Base-by-base conservation (phyloP, 2,797 vertebrate species). In the Cynodonichthys magdalenae region DNA sequence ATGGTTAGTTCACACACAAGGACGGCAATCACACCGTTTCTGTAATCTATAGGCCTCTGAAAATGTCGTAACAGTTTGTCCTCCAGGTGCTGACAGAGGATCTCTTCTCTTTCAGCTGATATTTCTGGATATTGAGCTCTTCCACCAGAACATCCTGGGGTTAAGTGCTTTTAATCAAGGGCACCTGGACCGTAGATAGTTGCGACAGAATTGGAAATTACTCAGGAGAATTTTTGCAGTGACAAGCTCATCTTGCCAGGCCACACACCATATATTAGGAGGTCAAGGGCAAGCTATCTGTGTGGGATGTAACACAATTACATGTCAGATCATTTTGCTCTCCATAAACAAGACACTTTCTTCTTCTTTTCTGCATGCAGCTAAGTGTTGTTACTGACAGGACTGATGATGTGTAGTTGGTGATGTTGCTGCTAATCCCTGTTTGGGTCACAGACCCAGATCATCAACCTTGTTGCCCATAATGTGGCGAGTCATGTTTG, bases 401-500 rank as follows among this genome's bases (percentile, higher is more conserved):
- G 47, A 46, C 58, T 5, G 6, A n/a, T 80, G 60, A 49, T 57
- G 71, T 80, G 81, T 44, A 59, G 63, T 55, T 41, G 42, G 56
- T 67, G 19, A 46, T 57, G 63, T 31, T 19, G 59, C 76, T 65
- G 58, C 72, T 87, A 89, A 89, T 90, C 83, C 49, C 81, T 60
- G 74, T 79, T 75, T 24, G 59, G 74, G 79, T 86, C 84, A 86
- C 54, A 53, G 79, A 52, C 75, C 80, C 83, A 83, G 75, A 72
- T 79, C 81, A 77, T 68, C 78, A 63, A 62, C 84, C 75, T 63
- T 86, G 75, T 81, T 78, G 82, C 78, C 77, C 82, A 83, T 78
- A 75, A 69, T 70, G 79, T 80, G 71, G 64, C 79, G 83, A 86
- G 87, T 85, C 80, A 77, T 87, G 87, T 89, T 82, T 24, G 24